phyloP scores from a whole-genome alignment of 2,797 vertebrate species.

The Prunella strophiata region DNA sequence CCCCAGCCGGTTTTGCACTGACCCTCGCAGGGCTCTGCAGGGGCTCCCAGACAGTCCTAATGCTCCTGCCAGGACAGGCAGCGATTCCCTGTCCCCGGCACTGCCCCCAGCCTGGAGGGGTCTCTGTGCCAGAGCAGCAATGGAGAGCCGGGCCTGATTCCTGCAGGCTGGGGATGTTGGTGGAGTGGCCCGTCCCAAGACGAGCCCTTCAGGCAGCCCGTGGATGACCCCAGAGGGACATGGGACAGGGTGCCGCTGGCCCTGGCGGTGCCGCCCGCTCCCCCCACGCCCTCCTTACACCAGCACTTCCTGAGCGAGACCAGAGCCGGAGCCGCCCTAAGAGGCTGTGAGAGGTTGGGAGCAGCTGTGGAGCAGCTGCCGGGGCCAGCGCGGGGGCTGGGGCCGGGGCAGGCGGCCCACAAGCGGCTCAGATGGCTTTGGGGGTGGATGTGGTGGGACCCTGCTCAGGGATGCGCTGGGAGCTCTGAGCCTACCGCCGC shows the following conservation, averaged over 20 bases:
- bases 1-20: background rate
- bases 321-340: background rate
- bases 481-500: background rate
- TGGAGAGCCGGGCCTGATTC: background rate
- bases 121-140: accelerated
- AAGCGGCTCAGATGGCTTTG: background rate
- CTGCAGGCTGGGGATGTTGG: accelerated
- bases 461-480: background rate
- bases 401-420: background rate
- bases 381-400: background rate
- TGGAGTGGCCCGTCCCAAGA: background rate
- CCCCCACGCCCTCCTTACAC: background rate
- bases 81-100: accelerated
- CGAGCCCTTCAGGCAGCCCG: background rate
- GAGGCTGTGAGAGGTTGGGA: background rate
- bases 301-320: background rate
- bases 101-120: background rate
- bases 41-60: background rate
- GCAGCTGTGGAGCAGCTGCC: conserved; percentile 60
- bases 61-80: background rate
- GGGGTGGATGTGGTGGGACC: background rate
- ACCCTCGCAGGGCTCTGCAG: accelerated
- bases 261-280: background rate
- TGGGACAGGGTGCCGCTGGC: accelerated
- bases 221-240: background rate